Evolutionary conservation across 2,797 vertebrate genomes (phyloP).

Genomic region (Eupleurogrammus muticus): DNA sequence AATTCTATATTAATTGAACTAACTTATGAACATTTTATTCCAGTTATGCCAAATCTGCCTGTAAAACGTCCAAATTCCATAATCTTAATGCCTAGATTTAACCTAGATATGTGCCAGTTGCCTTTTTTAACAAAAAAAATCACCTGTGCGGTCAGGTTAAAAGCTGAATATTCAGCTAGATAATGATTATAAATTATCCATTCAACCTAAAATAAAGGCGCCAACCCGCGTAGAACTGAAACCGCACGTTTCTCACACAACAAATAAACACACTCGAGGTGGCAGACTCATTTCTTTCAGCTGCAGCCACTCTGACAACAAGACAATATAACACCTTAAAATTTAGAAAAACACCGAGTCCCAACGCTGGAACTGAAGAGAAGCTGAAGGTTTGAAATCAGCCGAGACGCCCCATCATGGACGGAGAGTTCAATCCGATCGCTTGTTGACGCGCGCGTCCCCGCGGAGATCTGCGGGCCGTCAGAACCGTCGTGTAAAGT

Average conservation of each 20-base stretch:
- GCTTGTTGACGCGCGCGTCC: slow-evolving; percentile 79
- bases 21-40: no score
- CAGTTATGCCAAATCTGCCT: no score
- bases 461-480: slow-evolving; percentile 73
- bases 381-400: slow-evolving; percentile 73
- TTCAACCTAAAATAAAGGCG: slow-evolving; percentile 14
- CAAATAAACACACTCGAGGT: slow-evolving; percentile 57
- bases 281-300: slow-evolving; percentile 56
- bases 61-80: no score
- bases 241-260: slow-evolving; percentile 38
- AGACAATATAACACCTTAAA: slow-evolving; percentile 73
- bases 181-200: not conserved
- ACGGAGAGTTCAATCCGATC: slow-evolving; percentile 79
- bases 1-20: no score
- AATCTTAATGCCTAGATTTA: no score
- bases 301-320: slow-evolving; percentile 54
- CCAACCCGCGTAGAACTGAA: slow-evolving; percentile 30
- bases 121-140: no score
- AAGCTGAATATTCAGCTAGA: not conserved
- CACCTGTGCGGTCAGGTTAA: no score
- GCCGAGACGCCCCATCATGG: slow-evolving; percentile 76
- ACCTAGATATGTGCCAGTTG: no score
- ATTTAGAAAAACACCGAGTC: slow-evolving; percentile 50
- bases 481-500: slow-evolving; percentile 79
- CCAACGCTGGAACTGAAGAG: slow-evolving; percentile 43